Percentiles rank a stretch among this genome's conserved stretches.
Conservation (phyloP, 2,797 vertebrate species). For the Allobates femoralis region DNA sequence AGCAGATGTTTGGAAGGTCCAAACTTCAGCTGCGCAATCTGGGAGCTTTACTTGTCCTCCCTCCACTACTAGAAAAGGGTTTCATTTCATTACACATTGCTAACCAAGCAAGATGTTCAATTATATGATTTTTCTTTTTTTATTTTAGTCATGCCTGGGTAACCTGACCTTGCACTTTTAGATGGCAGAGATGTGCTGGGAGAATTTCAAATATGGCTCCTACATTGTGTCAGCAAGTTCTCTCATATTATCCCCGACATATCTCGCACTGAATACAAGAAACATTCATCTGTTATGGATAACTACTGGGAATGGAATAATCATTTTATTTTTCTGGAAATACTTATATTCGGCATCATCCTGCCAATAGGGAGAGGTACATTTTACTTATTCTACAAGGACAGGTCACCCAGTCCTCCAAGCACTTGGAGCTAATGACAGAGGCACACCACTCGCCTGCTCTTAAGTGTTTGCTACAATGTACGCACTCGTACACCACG, state of each 20-base stretch:
- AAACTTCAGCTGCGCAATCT: neutral
- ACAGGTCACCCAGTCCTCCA: neutral
- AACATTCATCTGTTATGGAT: neutral
- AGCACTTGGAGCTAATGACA: conserved; percentile 16
- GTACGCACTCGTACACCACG: conserved; percentile 19
- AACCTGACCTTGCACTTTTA: neutral
- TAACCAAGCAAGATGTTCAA: conserved; percentile 20
- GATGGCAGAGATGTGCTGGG: conserved; percentile 4
- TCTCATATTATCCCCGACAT: neutral
- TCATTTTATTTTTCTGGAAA: neutral
- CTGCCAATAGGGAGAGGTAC: neutral
- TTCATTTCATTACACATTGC: conserved; percentile 23
- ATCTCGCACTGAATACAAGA: neutral
- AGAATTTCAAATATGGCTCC: conserved; percentile 6
- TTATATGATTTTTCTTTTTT: conserved; percentile 14
- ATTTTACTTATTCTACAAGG: neutral
- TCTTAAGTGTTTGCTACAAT: conserved; percentile 23
- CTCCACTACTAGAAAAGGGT: neutral
- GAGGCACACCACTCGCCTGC: conserved; percentile 11
- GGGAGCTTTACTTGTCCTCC: neutral
- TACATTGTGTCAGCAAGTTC: conserved; percentile 14
- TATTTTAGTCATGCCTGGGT: conserved; percentile 19
- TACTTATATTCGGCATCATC: neutral
- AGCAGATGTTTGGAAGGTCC: neutral
- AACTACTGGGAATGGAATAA: neutral